These are phyloP conservation scores for Netelia virgata DNA, from an alignment of 2,888 invertebrate genomes.

Conservation along the genomic window DNA sequence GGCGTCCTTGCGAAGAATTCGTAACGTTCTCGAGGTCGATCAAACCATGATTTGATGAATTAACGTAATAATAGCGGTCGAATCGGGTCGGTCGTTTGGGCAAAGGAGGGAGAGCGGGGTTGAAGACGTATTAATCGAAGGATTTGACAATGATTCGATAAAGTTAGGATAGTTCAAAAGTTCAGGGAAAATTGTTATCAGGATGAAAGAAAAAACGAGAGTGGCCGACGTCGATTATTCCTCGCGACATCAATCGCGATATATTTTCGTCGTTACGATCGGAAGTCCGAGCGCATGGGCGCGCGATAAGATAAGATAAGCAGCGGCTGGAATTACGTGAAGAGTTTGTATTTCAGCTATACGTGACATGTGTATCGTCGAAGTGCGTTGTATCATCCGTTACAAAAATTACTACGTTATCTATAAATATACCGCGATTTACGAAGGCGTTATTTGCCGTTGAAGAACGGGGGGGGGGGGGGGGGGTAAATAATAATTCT, in stretches of 20 bases:
- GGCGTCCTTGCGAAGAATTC: conserved; percentile 75
- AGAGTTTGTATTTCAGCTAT: background rate
- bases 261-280: conserved; percentile 12
- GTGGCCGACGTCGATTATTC: background rate
- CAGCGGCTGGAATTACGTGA: conserved; percentile 12
- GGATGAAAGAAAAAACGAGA: background rate
- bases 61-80: too few relatives aligned
- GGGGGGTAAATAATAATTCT: conserved; percentile 2
- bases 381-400: background rate
- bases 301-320: conserved; percentile 22
- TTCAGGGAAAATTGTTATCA: background rate
- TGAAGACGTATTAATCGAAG: background rate
- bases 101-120: background rate
- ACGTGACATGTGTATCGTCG: background rate
- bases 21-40: conserved; percentile 62
- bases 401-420: background rate
- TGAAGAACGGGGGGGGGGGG: background rate
- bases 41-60: background rate
- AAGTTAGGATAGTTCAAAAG: background rate
- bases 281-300: conserved; percentile 12
- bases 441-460: background rate
- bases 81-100: background rate
- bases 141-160: background rate
- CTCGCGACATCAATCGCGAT: background rate
- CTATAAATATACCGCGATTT: background rate